A percentile compares a stretch with the other conserved stretches of the same genome.
These are phyloP conservation scores for Scaptomyza montana DNA, from an alignment of 1,140 invertebrate genomes.

Conservation along the genomic window DNA sequence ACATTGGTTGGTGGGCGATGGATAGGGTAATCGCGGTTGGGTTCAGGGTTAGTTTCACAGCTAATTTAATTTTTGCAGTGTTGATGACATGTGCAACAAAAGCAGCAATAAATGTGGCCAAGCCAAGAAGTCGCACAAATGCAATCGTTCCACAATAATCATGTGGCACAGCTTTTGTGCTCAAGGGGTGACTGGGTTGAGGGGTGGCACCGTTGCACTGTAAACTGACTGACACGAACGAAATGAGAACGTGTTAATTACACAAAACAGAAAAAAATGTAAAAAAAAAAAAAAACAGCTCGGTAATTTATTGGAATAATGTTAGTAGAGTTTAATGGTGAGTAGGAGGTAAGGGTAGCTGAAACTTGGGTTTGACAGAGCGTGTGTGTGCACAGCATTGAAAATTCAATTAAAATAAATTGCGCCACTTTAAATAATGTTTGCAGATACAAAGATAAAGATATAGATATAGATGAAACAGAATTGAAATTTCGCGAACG, in stretches of 20 bases:
- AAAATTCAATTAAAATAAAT: slow-evolving; percentile 46
- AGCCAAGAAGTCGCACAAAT: slow-evolving; percentile 72
- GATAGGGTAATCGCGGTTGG: slow-evolving; percentile 23
- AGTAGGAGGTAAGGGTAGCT: neutral
- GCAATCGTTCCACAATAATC: slow-evolving; percentile 27
- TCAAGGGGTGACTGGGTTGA: neutral
- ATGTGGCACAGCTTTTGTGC: slow-evolving; percentile 7
- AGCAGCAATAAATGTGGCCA: slow-evolving; percentile 64
- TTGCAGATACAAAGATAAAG: slow-evolving; percentile 53
- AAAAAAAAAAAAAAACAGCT: slow-evolving; percentile 37
- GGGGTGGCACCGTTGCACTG: neutral
- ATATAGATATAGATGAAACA: slow-evolving; percentile 45
- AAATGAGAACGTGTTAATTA: slow-evolving; percentile 77
- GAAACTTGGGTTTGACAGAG: slow-evolving; percentile 19
- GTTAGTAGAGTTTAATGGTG: slow-evolving; percentile 2
- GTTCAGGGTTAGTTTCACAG: slow-evolving; percentile 70
- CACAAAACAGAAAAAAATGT: slow-evolving; percentile 23
- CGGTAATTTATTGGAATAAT: slow-evolving; percentile 60
- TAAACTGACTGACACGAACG: slow-evolving; percentile 24
- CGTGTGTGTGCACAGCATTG: slow-evolving; percentile 67
- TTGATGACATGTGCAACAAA: slow-evolving; percentile 39
- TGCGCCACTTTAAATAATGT: slow-evolving; percentile 12
- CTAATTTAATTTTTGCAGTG: slow-evolving; percentile 38
- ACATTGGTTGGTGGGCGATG: slow-evolving; percentile 13
- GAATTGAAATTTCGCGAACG: slow-evolving; percentile 54